Conservation (phyloP, 2,113 vertebrate species). For the Craseonycteris thonglongyai region DNA sequence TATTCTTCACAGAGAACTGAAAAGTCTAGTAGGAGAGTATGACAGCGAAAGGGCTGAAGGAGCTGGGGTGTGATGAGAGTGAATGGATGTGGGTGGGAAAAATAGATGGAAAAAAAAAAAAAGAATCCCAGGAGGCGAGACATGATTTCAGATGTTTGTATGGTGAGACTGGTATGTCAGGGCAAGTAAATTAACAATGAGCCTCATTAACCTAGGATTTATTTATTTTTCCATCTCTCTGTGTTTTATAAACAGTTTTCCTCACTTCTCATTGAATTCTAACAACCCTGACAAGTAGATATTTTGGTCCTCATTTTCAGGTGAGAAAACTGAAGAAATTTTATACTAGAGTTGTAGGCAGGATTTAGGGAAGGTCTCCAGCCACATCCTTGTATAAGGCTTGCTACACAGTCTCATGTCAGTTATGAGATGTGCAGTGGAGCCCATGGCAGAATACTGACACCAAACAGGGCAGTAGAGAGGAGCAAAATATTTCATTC, state of each 20-base stretch:
- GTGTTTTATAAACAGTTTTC: neutral
- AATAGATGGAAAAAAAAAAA: neutral
- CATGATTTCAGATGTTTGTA: neutral
- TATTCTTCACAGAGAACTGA: neutral
- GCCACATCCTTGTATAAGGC: neutral
- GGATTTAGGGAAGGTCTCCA: neutral
- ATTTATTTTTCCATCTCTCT: neutral
- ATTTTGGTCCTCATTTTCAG: neutral
- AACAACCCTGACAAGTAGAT: neutral
- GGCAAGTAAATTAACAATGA: neutral
- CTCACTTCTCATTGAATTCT: neutral
- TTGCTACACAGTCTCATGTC: neutral
- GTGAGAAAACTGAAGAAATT: neutral
- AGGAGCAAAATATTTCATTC: neutral
- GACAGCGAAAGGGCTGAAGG: neutral
- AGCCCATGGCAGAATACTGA: neutral
- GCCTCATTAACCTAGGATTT: neutral
- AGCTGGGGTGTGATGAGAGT: neutral
- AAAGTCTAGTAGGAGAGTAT: neutral
- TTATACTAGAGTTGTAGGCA: neutral
- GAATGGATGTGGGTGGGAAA: neutral
- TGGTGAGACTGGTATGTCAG: neutral
- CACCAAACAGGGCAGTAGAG: neutral
- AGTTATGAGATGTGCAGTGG: neutral
- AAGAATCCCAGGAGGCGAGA: neutral